phyloP scores from a whole-genome alignment of 2,888 invertebrate genomes.

The Epicampocera succincta region DNA sequence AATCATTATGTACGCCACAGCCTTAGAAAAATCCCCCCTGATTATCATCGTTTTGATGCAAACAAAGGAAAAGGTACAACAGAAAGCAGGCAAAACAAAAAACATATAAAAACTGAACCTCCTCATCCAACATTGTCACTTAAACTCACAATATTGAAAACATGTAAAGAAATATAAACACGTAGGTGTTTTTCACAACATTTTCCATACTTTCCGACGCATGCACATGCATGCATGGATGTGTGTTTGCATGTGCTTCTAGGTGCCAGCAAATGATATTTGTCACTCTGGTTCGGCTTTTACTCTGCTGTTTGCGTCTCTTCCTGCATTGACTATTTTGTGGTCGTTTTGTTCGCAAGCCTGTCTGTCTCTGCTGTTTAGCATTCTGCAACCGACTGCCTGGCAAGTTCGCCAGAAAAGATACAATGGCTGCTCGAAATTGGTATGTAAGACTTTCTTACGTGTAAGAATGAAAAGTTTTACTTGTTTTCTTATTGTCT shows the following conservation, averaged over 20 bases:
- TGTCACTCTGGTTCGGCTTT: conserved; percentile 62
- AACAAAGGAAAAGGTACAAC: conserved; percentile 35
- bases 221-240: background rate
- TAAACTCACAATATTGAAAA: conserved; percentile 26
- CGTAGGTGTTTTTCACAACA: conserved; percentile 68
- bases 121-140: conserved; percentile 56
- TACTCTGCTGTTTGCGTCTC: conserved; percentile 24
- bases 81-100: background rate
- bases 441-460: conserved; percentile 57
- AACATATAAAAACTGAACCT: background rate
- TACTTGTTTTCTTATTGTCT: background rate
- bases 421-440: conserved; percentile 44
- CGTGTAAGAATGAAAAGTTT: conserved; percentile 62
- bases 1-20: conserved; percentile 27
- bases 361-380: conserved; percentile 23
- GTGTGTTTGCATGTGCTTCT: background rate
- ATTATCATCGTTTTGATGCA: conserved; percentile 42
- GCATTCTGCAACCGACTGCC: conserved; percentile 43
- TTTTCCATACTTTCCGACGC: conserved; percentile 52
- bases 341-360: conserved; percentile 13
- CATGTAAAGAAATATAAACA: conserved; percentile 61
- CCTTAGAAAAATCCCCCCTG: conserved; percentile 27
- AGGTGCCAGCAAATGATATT: conserved; percentile 66
- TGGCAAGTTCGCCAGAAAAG: conserved; percentile 10
- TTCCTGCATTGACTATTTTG: conserved; percentile 18